These are phyloP conservation scores for Brachymystax lenok DNA, from an alignment of 2,797 vertebrate species.

Conservation along the genomic window DNA sequence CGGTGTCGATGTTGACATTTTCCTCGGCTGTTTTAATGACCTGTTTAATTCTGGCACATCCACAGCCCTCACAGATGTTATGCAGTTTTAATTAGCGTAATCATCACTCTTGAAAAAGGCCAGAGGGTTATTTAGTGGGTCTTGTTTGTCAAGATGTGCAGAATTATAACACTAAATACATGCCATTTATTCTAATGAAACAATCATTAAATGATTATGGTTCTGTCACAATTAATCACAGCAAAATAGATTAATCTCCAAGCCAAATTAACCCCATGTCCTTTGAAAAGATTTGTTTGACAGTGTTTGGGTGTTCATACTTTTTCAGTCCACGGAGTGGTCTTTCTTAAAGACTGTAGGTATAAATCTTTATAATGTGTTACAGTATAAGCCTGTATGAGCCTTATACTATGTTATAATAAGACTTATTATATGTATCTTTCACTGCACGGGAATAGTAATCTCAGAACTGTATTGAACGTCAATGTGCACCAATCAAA, in stretches of 20 bases:
- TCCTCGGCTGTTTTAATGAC: conserved; percentile 74
- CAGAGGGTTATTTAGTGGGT: conserved; percentile 75
- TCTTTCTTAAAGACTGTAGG: conserved; percentile 1
- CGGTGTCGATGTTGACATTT: conserved; percentile 69
- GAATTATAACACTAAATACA: conserved; percentile 77
- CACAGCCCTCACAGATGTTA: conserved; percentile 72
- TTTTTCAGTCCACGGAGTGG: conserved; percentile 37
- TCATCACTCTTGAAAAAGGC: conserved; percentile 75
- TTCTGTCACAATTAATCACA: conserved; percentile 74
- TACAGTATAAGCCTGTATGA: background rate
- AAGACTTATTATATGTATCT: background rate
- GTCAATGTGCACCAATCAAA: background rate
- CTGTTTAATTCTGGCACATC: conserved; percentile 73
- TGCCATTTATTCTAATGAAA: conserved; percentile 69
- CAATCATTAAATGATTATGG: conserved; percentile 72
- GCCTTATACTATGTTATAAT: background rate
- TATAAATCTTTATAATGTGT: background rate
- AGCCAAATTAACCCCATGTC: conserved; percentile 68
- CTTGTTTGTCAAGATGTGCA: conserved; percentile 81
- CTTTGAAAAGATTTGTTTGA: conserved; percentile 68
- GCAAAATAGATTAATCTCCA: conserved; percentile 69
- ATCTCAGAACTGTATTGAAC: background rate
- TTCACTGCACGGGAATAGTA: conserved; percentile 3
- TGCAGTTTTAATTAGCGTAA: conserved; percentile 80
- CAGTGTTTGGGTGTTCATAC: conserved; percentile 60